Base-by-base conservation (phyloP, 2,113 vertebrate genomes). In the Bubo blakistoni region DNA sequence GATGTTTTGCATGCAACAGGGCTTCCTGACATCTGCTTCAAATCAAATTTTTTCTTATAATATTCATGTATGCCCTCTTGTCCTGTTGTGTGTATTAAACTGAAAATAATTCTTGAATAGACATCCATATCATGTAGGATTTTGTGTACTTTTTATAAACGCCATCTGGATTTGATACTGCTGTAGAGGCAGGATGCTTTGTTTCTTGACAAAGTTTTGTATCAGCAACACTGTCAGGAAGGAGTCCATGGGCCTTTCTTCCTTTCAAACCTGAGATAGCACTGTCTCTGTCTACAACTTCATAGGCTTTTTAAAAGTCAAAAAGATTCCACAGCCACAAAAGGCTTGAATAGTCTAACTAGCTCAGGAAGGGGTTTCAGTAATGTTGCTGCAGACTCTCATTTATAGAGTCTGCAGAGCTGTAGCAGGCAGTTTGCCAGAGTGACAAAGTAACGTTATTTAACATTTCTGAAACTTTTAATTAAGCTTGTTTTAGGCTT, bases 11-110 rank as follows among this genome's bases (percentile, higher is more conserved):
- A 79, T 88, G 84, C 73, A 96, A 69, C 65, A 88, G 55, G 51
- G 79, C 81, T 98, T 98, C 97, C 97, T 97, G 96, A 92, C 97
- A 98, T 98, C 97, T 98, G 98, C 90, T 98, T 98, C 90, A 92
- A 94, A 98, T 98, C 65, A 97, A 20, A 4, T 83, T 97, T 98
- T 95, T 96, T 85, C 72, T 90, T 93, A 42, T 36, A 88, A 88
- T 97, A 96, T 97, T 95, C 91, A 92, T 96, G 91, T 97, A 96
- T 97, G 92, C 96, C 95, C 93, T 95, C 94, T 96, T 97, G 92
- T 97, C 95, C 92, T 95, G 96, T 97, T 51, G 38, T 97, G 74
- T 97, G 81, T 95, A 96, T 97, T 97, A 97, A 97, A 96, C 86
- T 92, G 94, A 86, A 97, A 96, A 95, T 96, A 97, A 96, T 97